Evolutionary conservation across 2,797 vertebrate genomes (phyloP), one percentile per base, ranked within the genome.

Genomic region (Eospalax fontanierii): DNA sequence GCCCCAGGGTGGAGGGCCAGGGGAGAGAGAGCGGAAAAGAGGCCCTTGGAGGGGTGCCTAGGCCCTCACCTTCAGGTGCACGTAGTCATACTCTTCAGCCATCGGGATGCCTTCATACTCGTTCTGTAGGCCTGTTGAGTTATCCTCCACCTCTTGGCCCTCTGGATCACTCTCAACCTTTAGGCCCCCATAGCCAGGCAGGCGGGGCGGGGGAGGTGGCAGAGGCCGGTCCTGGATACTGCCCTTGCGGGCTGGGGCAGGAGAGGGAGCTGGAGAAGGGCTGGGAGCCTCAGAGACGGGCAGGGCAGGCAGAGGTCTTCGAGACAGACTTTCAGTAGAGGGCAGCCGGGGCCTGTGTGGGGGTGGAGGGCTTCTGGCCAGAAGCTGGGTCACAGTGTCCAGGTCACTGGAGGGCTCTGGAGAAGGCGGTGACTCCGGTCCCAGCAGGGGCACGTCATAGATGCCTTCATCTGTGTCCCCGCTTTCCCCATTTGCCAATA

Each of bases 181-280:
- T 82, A 98, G 14, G 90, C 57, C 98, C 84, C 97, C 40, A 93
- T 98, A 95, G 98, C 97, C 38, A 96, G 97, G 99, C 89, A 76
- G 98, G 95, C 71, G 88, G 94, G 99, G 98, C 8, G 99, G 99
- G 6, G 99, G 99, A 0, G 99, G 99, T 3, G 99, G 99, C 10
- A 99, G 98, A 12, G 99, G 99, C n/a, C 99, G 97, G 97, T 99
- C 99, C 96, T 99, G 99, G 96, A 99, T 99, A 98, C 99, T 99
- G 18, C 99, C 99, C 87, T 99, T 99, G 35, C 99, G 99, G 68
- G 96, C 90, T 14, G 97, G 94, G 75, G 96, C 97, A 22, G 98
- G 98, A 46, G 98, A 97, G 1, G 97, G 97, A 15, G 95, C 95
- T 0, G 95, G 96, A 40, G 96, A 97, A 22, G 89, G 95, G 26